Base-by-base conservation (phyloP, 2,113 vertebrate species). In the Otus sunia region DNA sequence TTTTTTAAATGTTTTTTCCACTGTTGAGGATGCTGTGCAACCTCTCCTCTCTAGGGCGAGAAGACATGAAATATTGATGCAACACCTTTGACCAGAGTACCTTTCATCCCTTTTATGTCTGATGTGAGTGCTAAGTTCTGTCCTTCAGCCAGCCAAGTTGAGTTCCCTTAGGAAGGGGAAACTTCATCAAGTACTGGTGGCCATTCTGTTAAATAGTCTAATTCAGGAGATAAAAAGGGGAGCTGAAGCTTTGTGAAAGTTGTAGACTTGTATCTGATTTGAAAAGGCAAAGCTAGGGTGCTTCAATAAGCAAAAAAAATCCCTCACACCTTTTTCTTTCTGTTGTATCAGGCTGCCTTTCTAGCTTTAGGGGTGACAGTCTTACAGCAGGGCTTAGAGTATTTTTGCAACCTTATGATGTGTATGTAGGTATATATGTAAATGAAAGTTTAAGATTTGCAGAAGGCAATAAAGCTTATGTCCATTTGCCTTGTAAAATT, bases 401-500 rank as follows among this genome's bases (percentile, higher is more conserved):
- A n/a, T 86, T 49, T 87, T 86, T 87, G 64, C 60, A 92, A 4
- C 21, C 43, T 75, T 82, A 21, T 15, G 26, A 93, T 86, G 25
- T 55, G 25, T 55, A 64, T 82, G 76, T 75, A 79, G 69, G 73
- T 87, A 39, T 10, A 14, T 90, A 94, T 90, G 85, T 41, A 96
- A 92, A 95, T 94, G 60, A 82, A 87, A 66, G 47, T 72, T 63
- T 66, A n/a, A 89, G 77, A 79, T 92, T 72, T 94, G 76, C 77
- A 94, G 91, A 89, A 94, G 50, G 89, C 80, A 89, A 60, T 94
- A 90, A 90, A 94, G 94, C 89, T 92, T 73, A 49, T 89, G 91
- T 96, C 92, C 84, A 41, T 95, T 97, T 97, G 92, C 89, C 86
- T 91, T 94, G 89, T 89, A 95, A 85, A 92, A 72, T 91, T 94